A percentile compares a stretch with the other conserved stretches of the same genome.
Evolutionary conservation across 2,888 invertebrate genomes (phyloP).

Genomic region (Drosophila incognita): DNA sequence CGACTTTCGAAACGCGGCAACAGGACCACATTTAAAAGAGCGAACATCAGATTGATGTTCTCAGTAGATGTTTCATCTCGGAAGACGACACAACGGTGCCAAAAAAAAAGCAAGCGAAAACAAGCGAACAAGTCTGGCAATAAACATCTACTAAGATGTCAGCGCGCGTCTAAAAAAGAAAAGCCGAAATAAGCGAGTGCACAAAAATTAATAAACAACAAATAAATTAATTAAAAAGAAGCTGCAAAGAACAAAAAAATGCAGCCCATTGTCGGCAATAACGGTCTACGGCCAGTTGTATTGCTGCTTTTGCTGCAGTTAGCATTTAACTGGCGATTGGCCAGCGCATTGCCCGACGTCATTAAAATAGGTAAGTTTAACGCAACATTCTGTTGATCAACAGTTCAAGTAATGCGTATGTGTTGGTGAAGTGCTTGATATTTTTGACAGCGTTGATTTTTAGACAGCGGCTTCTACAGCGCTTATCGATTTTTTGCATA

Average conservation of each 20-base stretch:
- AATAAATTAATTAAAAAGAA: conserved; percentile 5
- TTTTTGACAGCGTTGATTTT: conserved; percentile 3
- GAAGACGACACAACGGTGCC: conserved; percentile 11
- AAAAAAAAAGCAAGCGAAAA: conserved; percentile 3
- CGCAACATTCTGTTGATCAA: conserved; percentile 25
- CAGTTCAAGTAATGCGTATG: conserved; percentile 15
- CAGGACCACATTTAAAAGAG: conserved; percentile 69
- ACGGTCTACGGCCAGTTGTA: conserved; percentile 31
- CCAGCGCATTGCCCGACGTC: conserved; percentile 79
- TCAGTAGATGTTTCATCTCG: conserved; percentile 68
- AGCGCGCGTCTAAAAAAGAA: conserved; percentile 27
- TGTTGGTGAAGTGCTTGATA: background rate
- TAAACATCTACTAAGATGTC: conserved; percentile 38
- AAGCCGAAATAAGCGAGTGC: background rate
- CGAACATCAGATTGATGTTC: conserved; percentile 29
- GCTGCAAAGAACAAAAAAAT: conserved; percentile 44
- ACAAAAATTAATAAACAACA: conserved; percentile 1
- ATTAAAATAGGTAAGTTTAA: conserved; percentile 82
- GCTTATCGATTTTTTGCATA: conserved; percentile 78
- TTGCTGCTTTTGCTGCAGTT: conserved; percentile 52
- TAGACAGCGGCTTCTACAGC: conserved; percentile 39
- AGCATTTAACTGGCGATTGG: conserved; percentile 31
- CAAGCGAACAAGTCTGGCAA: background rate
- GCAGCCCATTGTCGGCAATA: conserved; percentile 26
- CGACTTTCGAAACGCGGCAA: conserved; percentile 45